Percentiles rank a stretch among this genome's conserved stretches.
Evolutionary conservation across 2,113 vertebrate genomes (phyloP).

Genomic region (Neopipo cinnamomea): DNA sequence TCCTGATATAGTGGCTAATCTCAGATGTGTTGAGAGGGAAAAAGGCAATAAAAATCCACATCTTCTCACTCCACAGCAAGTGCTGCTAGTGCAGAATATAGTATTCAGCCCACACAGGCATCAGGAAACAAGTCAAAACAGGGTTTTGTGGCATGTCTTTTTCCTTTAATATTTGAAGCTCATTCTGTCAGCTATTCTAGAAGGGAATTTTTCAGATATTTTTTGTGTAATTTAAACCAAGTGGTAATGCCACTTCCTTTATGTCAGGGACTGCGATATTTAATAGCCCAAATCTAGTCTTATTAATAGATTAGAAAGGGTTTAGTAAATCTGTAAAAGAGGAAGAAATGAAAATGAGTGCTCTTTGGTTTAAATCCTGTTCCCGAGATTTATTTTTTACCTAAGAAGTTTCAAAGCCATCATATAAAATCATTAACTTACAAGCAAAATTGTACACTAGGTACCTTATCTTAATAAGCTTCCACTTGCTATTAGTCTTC

Average conservation of each 20-base stretch:
- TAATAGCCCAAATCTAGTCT: not conserved
- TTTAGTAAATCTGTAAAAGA: not conserved
- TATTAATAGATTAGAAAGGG: not conserved
- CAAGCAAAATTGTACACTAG: not conserved
- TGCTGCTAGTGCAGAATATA: not conserved
- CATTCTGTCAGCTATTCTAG: not conserved
- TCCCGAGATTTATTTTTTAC: not conserved
- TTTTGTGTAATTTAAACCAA: not conserved
- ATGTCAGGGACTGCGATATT: not conserved
- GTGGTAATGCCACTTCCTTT: not conserved
- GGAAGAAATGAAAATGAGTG: not conserved
- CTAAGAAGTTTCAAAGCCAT: not conserved
- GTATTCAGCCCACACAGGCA: not conserved
- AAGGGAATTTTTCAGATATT: not conserved
- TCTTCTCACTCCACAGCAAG: not conserved
- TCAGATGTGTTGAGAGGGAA: not conserved
- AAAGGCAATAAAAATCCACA: not conserved
- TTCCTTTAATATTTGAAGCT: not conserved
- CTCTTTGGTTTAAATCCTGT: not conserved
- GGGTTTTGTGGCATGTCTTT: not conserved
- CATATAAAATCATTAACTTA: not conserved
- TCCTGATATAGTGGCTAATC: slow-evolving; percentile 11
- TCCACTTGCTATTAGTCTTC: not conserved
- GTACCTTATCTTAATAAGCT: not conserved
- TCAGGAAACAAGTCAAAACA: not conserved